phyloP scores from a whole-genome alignment of 2,888 invertebrate genomes.

The Dasysyrphus albostriatus region DNA sequence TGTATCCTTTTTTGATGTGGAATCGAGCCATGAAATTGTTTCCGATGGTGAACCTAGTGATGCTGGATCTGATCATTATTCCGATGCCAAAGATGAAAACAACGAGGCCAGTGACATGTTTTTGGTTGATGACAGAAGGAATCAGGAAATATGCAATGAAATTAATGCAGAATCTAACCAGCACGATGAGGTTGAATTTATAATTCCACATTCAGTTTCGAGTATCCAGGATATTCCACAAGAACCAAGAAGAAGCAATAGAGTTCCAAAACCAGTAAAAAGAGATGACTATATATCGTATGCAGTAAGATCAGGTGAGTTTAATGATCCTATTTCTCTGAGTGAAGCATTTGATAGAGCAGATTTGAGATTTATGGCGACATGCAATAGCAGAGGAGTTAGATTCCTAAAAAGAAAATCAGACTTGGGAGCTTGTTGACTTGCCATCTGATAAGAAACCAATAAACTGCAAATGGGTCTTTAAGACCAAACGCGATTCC shows the following conservation, averaged over 20 bases:
- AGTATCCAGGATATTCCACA: neutral
- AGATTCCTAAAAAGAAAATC: too few species aligned
- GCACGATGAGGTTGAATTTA: neutral
- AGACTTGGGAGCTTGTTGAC: conserved; percentile 34
- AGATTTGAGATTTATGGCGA: conserved; percentile 17
- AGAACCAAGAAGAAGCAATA: neutral
- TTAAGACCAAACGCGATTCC: conserved; percentile 3
- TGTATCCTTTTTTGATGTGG: neutral
- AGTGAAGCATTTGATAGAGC: conserved; percentile 20
- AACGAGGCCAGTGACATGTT: neutral
- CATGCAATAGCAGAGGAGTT: conserved; percentile 77
- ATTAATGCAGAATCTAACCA: neutral
- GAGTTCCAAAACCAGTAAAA: conserved; percentile 19
- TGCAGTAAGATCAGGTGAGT: conserved; percentile 13
- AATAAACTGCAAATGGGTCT: neutral
- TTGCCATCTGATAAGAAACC: neutral
- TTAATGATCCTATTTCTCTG: neutral
- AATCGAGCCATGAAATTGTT: neutral
- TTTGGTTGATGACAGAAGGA: neutral
- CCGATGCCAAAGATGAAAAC: conserved; percentile 6
- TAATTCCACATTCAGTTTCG: neutral
- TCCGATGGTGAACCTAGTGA: too few species aligned
- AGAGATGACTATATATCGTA: conserved; percentile 10
- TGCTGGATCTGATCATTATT: neutral
- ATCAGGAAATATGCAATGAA: neutral